A percentile compares a stretch with the other conserved stretches of the same genome.
phyloP scores from a whole-genome alignment of 2,113 vertebrate genomes.

The Empidonax traillii region DNA sequence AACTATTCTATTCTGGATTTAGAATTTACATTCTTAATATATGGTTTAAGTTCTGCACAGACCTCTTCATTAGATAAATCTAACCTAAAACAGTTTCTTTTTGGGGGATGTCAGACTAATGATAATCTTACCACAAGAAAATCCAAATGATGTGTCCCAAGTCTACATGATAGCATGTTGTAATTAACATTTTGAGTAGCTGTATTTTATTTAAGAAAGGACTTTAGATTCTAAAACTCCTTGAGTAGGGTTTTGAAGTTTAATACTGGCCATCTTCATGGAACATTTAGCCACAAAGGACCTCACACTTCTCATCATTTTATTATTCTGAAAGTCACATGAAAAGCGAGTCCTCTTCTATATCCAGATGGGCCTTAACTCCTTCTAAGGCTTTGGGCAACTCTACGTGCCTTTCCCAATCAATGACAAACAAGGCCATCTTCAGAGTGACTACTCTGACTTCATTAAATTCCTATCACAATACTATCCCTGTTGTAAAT shows the following conservation, averaged over 20 bases:
- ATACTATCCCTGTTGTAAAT: not conserved
- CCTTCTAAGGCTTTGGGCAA: not conserved
- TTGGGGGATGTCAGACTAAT: not conserved
- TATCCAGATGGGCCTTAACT: not conserved
- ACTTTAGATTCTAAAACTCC: not conserved
- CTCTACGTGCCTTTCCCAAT: not conserved
- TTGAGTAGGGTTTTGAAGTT: not conserved
- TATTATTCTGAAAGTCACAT: not conserved
- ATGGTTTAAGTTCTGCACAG: conserved; percentile 13
- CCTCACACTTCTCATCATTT: not conserved
- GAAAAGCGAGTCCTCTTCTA: not conserved
- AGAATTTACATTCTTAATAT: not conserved
- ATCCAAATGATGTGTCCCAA: not conserved
- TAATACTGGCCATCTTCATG: conserved; percentile 2
- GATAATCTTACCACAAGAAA: not conserved
- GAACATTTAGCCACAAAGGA: conserved; percentile 31
- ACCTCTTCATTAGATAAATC: not conserved
- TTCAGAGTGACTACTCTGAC: not conserved
- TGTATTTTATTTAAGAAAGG: not conserved
- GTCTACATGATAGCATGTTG: not conserved
- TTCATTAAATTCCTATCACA: not conserved
- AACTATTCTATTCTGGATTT: not conserved
- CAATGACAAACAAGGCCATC: not conserved
- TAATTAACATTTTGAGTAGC: not conserved
- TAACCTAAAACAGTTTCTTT: not conserved